Evolutionary conservation across 2,797 vertebrate species (phyloP), one percentile per base, ranked within the genome.

Genomic region (Poecilia picta): DNA sequence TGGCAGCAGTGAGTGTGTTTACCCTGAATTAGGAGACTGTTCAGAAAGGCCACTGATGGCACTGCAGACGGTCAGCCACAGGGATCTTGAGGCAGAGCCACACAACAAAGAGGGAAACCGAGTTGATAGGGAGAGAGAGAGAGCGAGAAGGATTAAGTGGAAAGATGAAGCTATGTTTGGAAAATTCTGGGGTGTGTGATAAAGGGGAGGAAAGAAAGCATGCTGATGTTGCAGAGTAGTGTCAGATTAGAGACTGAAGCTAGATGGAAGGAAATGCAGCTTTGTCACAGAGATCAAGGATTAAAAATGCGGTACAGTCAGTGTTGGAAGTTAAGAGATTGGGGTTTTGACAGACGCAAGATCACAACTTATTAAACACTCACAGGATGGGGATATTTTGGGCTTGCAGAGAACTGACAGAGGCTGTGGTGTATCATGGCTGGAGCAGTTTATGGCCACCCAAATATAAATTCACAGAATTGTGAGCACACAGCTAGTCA

Each of bases 1-100:
- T 47, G 90, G 92, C 91, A 90, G 90, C 87, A 91, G 55, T 78
- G 87, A 88, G 91, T 83, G 74, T 89, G 85, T 88, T 89, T 88
- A 79, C 72, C 39, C 77, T 53, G 75, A 81, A 72, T 59, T 75
- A 5, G 83, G 33, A 82, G 80, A 85, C 53, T 81, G 83, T 85
- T 89, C 86, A 87, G 80, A 20, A 75, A 73, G 75, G 78, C 86
- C 78, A 75, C 84, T 79, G 84, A 89, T 81, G 70, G 57, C 70
- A 78, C 81, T 89, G 88, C 90, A 89, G 82, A 80, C 55, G 77
- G 51, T 53, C 74, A 79, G 45, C 84, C 79, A 43, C 41, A 81
- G 78, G 79, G 89, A 82, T 79, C 79, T 84, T 46, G 36, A 77
- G 78, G 75, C 75, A 39, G 76, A 82, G 57, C 74, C 68, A 75